Evolutionary conservation across 2,113 vertebrate species (phyloP).

Genomic region (Hippocampus barbouri): DNA sequence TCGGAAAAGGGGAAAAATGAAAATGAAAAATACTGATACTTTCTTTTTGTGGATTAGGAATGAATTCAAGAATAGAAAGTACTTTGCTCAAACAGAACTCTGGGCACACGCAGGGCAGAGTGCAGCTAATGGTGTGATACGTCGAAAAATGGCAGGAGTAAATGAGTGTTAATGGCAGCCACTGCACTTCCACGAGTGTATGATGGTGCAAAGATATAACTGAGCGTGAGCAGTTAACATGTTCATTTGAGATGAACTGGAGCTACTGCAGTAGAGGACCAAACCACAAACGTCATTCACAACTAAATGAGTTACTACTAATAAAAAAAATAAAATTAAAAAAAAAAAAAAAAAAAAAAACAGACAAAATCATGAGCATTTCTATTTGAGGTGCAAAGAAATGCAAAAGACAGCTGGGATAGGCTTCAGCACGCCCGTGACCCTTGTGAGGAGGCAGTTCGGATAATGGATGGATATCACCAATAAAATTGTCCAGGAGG

Average conservation of each 20-base stretch:
- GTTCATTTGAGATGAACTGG: slow-evolving; percentile 42
- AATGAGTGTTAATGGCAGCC: slow-evolving; percentile 78
- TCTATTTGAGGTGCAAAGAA: not conserved
- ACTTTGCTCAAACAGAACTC: slow-evolving; percentile 43
- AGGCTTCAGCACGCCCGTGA: too few species aligned
- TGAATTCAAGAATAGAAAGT: not conserved
- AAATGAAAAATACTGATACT: too few species aligned
- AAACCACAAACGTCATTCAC: not conserved
- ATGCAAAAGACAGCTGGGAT: too few species aligned
- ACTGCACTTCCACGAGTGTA: slow-evolving; percentile 63
- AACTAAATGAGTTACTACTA: not conserved
- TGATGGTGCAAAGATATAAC: slow-evolving; percentile 63
- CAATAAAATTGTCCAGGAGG: not conserved
- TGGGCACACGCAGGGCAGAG: slow-evolving; percentile 44
- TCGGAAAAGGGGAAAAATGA: too few species aligned
- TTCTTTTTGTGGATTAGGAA: not conserved
- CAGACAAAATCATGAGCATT: not conserved
- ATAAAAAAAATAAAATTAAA: not conserved
- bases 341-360: not conserved
- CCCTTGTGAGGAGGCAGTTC: too few species aligned
- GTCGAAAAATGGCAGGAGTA: slow-evolving; percentile 70
- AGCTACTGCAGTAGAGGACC: slow-evolving; percentile 14
- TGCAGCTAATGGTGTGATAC: slow-evolving; percentile 74
- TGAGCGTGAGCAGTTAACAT: slow-evolving; percentile 2
- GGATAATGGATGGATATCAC: not conserved